Conservation (phyloP, 2,113 vertebrate genomes). For the Aepyceros melampus region DNA sequence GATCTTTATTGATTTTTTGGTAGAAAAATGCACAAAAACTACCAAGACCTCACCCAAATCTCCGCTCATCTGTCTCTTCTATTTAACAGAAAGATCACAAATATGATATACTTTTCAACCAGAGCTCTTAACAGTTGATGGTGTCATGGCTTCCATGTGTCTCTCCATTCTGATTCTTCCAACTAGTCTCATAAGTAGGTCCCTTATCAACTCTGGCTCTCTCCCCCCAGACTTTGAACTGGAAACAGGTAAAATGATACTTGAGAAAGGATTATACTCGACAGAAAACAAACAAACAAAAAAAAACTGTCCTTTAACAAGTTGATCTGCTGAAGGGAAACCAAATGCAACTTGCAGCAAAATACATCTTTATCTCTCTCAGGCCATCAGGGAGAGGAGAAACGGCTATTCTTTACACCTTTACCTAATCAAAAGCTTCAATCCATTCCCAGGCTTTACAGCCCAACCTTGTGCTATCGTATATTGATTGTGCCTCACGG, state of each 20-base stretch:
- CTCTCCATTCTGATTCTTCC: neutral
- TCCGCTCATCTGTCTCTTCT: neutral
- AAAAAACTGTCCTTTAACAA: neutral
- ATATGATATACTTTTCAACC: neutral
- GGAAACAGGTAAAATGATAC: constrained; percentile 16
- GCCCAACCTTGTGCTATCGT: constrained; percentile 62
- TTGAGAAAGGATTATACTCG: neutral
- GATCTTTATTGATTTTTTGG: constrained; percentile 49
- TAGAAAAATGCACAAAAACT: constrained; percentile 20
- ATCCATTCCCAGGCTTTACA: constrained; percentile 58
- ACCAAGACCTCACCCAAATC: constrained; percentile 3
- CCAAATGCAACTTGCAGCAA: constrained; percentile 28
- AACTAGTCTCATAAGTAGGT: neutral
- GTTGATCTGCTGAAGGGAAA: neutral
- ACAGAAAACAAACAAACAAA: neutral
- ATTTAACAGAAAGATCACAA: neutral
- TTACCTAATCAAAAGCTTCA: constrained; percentile 74
- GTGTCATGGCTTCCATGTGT: neutral
- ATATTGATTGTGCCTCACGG: constrained; percentile 79
- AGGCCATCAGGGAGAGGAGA: constrained; percentile 54
- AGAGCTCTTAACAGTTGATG: neutral
- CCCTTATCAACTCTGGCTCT: neutral
- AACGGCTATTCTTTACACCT: constrained; percentile 55
- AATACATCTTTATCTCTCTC: constrained; percentile 64
- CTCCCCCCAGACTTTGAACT: neutral